Base-by-base conservation (phyloP, 2,113 vertebrate genomes). In the Saccopteryx leptura region DNA sequence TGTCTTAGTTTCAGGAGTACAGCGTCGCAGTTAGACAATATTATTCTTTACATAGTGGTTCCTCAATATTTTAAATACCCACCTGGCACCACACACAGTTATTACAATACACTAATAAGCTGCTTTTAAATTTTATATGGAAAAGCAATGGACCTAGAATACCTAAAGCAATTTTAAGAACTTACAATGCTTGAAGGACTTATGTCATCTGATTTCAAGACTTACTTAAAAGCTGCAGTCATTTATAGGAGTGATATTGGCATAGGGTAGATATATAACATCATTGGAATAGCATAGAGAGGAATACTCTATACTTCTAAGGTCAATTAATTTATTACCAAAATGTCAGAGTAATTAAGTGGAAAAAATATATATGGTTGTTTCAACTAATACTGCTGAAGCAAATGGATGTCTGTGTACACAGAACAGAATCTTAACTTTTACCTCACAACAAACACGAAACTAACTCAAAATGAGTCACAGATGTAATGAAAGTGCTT, bases 401-500 rank as follows among this genome's bases (percentile, higher is more conserved):
- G 4, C 26, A 65, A 65, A 85, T 48, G 48, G 26, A 68, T 78
- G 28, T 50, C 63, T 60, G 7, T 26, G 24, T 60, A 21, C 28
- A 86, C 28, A 60, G 69, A 78, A 78, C 21, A 85, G 33, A 66
- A 85, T 19, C 33, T 66, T 61, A 69, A 66, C 26, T 13, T 50
- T 65, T 66, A 58, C 48, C n/a, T 66, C 33, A 66, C 50, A 68
- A n/a, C 58, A 84, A 31, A 75, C 31, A 65, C 60, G 56, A 31
- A 83, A 63, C 74, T 91, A 83, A 83, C 46, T 74, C 66, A 61
- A 56, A 86, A 14, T 83, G 71, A 85, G 74, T 85, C 71, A 76
- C 8, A 65, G 60, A 46, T 0, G 9, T 85, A 63, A 52, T 6
- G 24, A 17, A 66, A 68, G 33, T 31, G 8, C 19, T 85, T 92